These are phyloP conservation scores for Tolmerus cingulatus DNA, from an alignment of 2,888 invertebrate species.

Conservation along the genomic window DNA sequence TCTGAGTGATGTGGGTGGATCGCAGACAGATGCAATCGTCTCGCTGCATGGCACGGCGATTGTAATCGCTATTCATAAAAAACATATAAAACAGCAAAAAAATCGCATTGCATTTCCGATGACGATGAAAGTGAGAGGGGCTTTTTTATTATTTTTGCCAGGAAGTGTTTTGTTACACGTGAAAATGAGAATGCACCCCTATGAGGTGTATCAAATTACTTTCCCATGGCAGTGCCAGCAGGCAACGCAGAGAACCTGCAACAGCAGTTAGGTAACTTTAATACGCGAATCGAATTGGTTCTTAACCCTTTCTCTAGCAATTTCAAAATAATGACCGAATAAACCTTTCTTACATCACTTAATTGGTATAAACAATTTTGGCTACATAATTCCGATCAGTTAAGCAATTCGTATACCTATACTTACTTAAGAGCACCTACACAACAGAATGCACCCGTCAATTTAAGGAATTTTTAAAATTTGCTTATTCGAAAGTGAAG, in stretches of 20 bases:
- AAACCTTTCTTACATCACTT: too few species aligned
- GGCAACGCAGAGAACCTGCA: not conserved
- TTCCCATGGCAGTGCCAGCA: not conserved
- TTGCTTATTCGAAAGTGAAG: too few species aligned
- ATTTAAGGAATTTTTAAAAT: too few species aligned
- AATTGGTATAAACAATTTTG: too few species aligned
- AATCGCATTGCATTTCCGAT: not conserved
- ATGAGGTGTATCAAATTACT: not conserved
- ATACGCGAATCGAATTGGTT: not conserved
- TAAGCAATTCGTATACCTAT: too few species aligned
- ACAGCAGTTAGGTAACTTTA: not conserved
- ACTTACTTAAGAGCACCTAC: too few species aligned
- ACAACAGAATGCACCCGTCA: too few species aligned
- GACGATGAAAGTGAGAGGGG: not conserved
- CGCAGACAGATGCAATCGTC: not conserved
- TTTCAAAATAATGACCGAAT: not conserved
- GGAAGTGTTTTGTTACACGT: conserved; percentile 19
- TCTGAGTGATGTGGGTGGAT: conserved; percentile 18
- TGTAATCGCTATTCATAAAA: not conserved
- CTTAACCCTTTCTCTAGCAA: not conserved
- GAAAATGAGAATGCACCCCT: not conserved
- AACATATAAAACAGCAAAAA: not conserved
- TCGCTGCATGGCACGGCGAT: not conserved
- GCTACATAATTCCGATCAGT: too few species aligned
- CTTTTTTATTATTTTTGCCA: not conserved